Base-by-base conservation (phyloP, 2,113 vertebrate genomes). In the Actinemys pallida region DNA sequence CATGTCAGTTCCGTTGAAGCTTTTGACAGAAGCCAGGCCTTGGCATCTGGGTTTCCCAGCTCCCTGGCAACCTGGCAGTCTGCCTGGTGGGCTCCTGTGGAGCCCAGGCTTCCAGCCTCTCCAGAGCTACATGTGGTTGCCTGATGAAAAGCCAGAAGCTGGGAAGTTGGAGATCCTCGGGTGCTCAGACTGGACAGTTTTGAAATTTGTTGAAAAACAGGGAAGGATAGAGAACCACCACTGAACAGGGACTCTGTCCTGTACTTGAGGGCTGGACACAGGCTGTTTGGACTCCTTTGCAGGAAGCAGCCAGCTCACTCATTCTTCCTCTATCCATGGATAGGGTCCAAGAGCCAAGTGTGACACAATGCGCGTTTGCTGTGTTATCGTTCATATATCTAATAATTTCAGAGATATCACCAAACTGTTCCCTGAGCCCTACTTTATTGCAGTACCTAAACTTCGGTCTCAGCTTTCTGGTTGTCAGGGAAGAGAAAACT, bases 391-490 rank as follows among this genome's bases (percentile, higher is more conserved):
- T 89, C 0, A 0, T 45, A 31, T 7, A 5, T 29, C 50, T 76
- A 47, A 88, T 69, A 89, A 3, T 39, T 88, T 62, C 85, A 93
- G 47, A 17, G 78, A 75, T 91, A 82, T 24, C 86, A 53, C 17
- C 49, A 69, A 24, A 12, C 49, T 10, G 35, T 39, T 39, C 35
- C 17, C 19, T 8, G 9, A 39, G 8, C 19, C 19, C 65, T 72
- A 72, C 65, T 72, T 72, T 89, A 93, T 83, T 62, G 12, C 65
- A 42, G 39, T 1, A 2, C 12, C 7, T 35, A 84, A 42, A 54
- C 42, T 90, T 92, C 16, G 76, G 11, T 62, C 90, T 57, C 52
- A 90, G 76, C 69, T 92, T 94, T 94, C 62, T 92, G 52, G 45
- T 42, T 86, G 52, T 11, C 52, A 94, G 78, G 42, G 92, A 76